Evolutionary conservation across 2,797 vertebrate genomes (phyloP), one percentile per base, ranked within the genome.

Genomic region (Xiphorhynchus erythropygius): DNA sequence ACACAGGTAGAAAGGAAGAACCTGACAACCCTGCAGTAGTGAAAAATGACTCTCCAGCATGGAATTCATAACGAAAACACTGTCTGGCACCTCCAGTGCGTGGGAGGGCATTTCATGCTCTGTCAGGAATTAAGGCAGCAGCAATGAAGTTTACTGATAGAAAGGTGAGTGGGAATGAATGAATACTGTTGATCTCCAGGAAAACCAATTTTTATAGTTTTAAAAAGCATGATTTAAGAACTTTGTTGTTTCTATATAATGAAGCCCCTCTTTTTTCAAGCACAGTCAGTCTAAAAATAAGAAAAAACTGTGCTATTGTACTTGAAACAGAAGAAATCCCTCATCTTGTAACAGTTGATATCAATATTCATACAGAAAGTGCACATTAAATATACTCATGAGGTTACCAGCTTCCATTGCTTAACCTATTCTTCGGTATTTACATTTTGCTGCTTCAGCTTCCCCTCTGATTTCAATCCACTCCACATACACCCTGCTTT

Each of bases 1-100:
- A 94, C 56, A 60, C 67, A 93, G 79, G 91, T 89, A 83, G 64
- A 86, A 87, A 84, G 62, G 81, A 96, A 95, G 92, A 97, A 65
- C 87, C 84, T 79, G 75, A 94, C 89, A 94, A 75, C 67, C 37
- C 56, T 63, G 35, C 1, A 1, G 77, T 83, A 73, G 63, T 53
- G 75, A 95, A 95, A 96, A 94, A 89, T 95, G 27, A 97, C 95
- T 96, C 87, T 80, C n/a, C 55, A 64, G 84, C 56, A 74, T 81
- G 93, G 95, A 95, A 97, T 96, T 80, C 7, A 4, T 60, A 92
- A 95, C 53, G 80, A 94, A 96, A 94, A 91, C 90, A 94, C 39
- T 64, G 84, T 81, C 93, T 96, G 94, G 95, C 91, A 97, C 47
- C 56, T 53, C 9, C 0, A 25, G 56, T 7, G 91, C 9, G 87